Evolutionary conservation across 2,113 vertebrate genomes (phyloP), one percentile per base, ranked within the genome.

Genomic region (Corythoichthys haematopterus): DNA sequence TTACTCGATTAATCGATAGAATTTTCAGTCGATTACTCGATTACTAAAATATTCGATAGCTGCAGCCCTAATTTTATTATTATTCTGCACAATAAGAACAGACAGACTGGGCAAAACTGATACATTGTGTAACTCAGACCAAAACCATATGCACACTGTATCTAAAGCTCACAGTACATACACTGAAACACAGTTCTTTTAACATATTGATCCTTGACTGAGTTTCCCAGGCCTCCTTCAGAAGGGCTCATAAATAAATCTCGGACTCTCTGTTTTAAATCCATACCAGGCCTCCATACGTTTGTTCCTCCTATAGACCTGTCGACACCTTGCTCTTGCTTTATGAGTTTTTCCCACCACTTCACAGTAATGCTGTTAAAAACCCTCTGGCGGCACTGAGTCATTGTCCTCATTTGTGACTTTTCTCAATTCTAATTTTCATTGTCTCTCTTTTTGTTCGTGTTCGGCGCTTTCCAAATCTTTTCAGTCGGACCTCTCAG

Each of bases 401-500:
- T 40, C 37, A 15, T 59, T 35, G 7, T 8, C 20, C 20, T 28
- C 52, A 3, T 55, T 55, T 12, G 52, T n/a, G 52, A 55, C 8
- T 12, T 62, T n/a, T 40, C 28, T 28, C 6, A 12, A 35, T 84
- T 87, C 66, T 85, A 73, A 90, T 90, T 80, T 55, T 88, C 81
- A 89, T 80, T 88, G 87, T 85, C 82, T 90, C 71, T 85, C 75
- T 86, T 88, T 90, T 68, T 74, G 77, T 77, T 80, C 80, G n/a
- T 63, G 7, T 63, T 4, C 84, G 67, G 84, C 88, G 83, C 83
- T 93, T 88, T 86, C 89, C 88, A 81, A 88, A 92, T 91, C 90
- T 78, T 78, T 94, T 92, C 94, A 93, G 80, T 91, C 91, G 94
- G 93, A 91, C 91, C 86, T 88, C 84, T 89, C 95, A 98, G 96